These are phyloP conservation scores for Trachops cirrhosus DNA, from an alignment of 2,797 vertebrate genomes.

Conservation along the genomic window DNA sequence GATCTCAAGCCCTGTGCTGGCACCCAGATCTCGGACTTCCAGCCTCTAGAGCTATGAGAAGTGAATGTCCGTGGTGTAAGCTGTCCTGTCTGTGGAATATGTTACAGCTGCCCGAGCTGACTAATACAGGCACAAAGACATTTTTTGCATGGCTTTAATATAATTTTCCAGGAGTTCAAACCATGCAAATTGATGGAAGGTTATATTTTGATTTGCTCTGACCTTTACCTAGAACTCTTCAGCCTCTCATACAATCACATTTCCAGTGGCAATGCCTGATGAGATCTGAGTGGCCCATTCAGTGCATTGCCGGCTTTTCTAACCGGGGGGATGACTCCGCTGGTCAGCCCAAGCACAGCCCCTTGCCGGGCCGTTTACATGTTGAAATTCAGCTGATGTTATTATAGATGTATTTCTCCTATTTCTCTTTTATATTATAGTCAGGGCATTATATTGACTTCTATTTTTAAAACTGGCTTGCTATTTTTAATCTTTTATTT, in stretches of 20 bases:
- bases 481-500: not conserved
- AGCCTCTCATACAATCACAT: too few species aligned
- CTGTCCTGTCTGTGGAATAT: not conserved
- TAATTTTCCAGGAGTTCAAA: not conserved
- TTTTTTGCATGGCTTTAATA: too few species aligned
- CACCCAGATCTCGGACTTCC: not conserved
- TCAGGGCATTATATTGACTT: not conserved
- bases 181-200: not conserved
- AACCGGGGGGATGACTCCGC: not conserved
- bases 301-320: not conserved
- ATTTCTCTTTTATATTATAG: not conserved
- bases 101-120: not conserved
- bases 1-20: rapidly evolving
- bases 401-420: not conserved
- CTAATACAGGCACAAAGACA: not conserved
- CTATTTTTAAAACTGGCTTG: not conserved
- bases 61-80: too few species aligned
- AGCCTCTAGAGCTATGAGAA: too few species aligned
- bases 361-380: not conserved
- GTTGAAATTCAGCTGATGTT: not conserved
- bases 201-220: not conserved
- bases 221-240: not conserved
- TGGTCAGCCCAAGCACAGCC: too few species aligned
- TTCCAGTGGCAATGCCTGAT: not conserved
- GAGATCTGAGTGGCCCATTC: not conserved